Evolutionary conservation across 2,113 vertebrate genomes (phyloP).

Genomic region (Recurvirostra avosetta): DNA sequence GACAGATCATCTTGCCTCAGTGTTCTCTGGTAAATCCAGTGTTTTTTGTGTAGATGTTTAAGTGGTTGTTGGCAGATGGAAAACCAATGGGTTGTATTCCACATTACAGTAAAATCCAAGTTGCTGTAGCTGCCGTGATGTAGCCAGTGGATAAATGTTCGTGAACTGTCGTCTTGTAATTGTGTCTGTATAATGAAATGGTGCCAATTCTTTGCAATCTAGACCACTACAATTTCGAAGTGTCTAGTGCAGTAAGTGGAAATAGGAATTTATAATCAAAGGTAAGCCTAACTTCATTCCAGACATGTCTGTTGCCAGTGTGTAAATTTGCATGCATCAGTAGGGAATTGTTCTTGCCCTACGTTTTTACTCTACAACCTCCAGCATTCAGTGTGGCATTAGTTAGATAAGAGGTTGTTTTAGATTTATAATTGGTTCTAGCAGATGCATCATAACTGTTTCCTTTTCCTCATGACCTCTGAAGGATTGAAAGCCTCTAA

Average conservation of each 20-base stretch:
- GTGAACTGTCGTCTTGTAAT: neutral
- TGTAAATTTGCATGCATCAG: neutral
- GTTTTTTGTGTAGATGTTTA: fast-evolving
- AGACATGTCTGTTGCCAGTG: neutral
- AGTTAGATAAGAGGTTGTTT: neutral
- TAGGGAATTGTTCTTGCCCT: neutral
- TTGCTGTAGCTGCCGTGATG: neutral
- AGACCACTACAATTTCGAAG: neutral
- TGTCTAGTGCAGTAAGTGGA: neutral
- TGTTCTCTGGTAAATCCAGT: neutral
- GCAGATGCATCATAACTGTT: neutral
- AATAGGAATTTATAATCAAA: neutral
- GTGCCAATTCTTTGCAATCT: neutral
- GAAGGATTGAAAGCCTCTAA: neutral
- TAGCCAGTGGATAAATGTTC: neutral
- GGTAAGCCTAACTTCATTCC: neutral
- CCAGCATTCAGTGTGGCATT: neutral
- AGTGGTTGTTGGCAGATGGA: neutral
- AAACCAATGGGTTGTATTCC: neutral
- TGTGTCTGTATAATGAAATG: neutral
- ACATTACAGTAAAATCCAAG: neutral
- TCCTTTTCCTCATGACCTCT: neutral
- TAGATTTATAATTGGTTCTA: neutral
- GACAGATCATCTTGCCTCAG: neutral
- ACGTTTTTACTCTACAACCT: neutral